These are phyloP conservation scores for Tetragonula carbonaria DNA, from an alignment of 2,888 invertebrate species.

Conservation along the genomic window DNA sequence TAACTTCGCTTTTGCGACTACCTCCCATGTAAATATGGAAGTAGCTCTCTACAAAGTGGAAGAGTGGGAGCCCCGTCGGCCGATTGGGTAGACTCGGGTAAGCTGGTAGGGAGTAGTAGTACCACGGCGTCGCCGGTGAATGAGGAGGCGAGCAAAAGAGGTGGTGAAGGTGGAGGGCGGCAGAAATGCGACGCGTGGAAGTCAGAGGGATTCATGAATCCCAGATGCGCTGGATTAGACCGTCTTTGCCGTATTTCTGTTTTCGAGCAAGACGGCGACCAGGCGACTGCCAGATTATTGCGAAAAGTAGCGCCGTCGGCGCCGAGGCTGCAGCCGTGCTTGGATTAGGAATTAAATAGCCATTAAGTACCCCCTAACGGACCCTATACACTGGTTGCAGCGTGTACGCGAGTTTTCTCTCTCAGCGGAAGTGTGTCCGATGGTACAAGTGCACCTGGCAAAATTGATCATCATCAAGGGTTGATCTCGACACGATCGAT, in stretches of 20 bases:
- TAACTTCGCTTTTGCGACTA: constrained; percentile 82
- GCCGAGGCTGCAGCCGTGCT: constrained; percentile 46
- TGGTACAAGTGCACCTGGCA: constrained; percentile 1
- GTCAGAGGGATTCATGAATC: constrained; percentile 81
- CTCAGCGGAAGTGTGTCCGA: constrained; percentile 7
- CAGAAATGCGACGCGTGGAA: constrained; percentile 56
- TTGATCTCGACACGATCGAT: neutral
- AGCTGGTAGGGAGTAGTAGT: constrained; percentile 62
- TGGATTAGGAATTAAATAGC: constrained; percentile 76
- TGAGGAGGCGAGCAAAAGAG: constrained; percentile 52
- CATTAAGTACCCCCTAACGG: constrained; percentile 68
- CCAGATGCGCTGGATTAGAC: constrained; percentile 82
- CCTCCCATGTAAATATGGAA: constrained; percentile 82
- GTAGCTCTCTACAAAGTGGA: constrained; percentile 78
- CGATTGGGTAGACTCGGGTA: constrained; percentile 66
- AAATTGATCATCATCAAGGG: neutral
- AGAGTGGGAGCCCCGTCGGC: constrained; percentile 71
- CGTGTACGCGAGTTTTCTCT: constrained; percentile 25
- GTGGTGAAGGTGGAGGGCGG: constrained; percentile 48
- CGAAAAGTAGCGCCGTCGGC: constrained; percentile 71
- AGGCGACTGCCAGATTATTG: constrained; percentile 74
- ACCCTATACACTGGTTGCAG: neutral
- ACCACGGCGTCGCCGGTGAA: constrained; percentile 55
- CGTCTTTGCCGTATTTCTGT: constrained; percentile 77
- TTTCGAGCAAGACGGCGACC: constrained; percentile 74